Evolutionary conservation across 2,888 invertebrate genomes (phyloP), one percentile per base, ranked within the genome.

Genomic region (Ormyrus thymus): DNA sequence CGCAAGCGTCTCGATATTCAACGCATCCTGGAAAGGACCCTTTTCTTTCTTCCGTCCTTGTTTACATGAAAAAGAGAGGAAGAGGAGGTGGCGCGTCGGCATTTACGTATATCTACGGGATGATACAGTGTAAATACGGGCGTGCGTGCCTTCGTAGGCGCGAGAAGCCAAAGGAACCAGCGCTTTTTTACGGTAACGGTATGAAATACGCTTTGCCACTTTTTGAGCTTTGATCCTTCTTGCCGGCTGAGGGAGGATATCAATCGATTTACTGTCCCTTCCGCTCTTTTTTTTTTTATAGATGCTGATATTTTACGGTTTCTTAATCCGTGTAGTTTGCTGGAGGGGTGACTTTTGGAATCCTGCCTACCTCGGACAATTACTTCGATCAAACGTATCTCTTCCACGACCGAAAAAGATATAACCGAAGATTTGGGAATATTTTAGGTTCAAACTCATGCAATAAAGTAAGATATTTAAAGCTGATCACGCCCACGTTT

Each of bases 1-100:
- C 66, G 62, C 50, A 59, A 72, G 69, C 61, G 73, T 56, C 73
- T 62, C 72, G 62, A 68, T 72, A 73, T 78, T 72, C 68, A 61
- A 50, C 55, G 53, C 65, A 70, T 77, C 53, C 65, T 65, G 51
- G 15, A 56, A 29, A 8, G 45, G 29, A 51, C 4, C 11, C 59
- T 29, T 29, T 29, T 3, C 29, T 29, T 59, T 56, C 45, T 66
- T 64, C 43, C 13, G 5, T 29, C 55, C 55, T 61, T 78, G 74
- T 78, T 78, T 78, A 78, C 69, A 74, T 51, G 64, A 62, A 64
- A 72, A 64, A 61, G 59, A 62, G 45, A 48, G 46, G 50, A 51
- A 11, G 61, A 66, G 53, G 43, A 7, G 13, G 29, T 29, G 29
- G 29, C 29, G 29, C 29, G 29, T 29, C 6, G 5, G 10, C 68